Conservation (phyloP, 2,113 vertebrate genomes). For the Nothoprocta perdicaria region DNA sequence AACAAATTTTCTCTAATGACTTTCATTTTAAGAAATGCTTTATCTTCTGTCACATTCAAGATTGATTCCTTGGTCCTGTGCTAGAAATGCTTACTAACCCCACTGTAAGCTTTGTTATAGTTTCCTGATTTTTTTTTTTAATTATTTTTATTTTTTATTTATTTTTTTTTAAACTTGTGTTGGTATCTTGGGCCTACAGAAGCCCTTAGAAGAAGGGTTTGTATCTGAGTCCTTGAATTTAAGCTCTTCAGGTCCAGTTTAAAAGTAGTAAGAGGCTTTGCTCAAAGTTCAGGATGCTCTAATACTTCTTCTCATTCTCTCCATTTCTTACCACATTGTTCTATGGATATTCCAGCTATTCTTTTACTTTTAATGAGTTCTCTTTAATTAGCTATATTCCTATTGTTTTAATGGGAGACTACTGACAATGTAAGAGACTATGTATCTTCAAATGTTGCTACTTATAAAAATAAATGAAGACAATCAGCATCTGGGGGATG, state of each 20-base stretch:
- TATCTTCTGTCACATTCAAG: not conserved
- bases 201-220: not conserved
- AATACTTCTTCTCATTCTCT: too few species aligned
- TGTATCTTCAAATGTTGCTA: not conserved
- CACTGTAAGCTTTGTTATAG: not conserved
- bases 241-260: not conserved
- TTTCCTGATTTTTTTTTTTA: not conserved
- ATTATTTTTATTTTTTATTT: not conserved
- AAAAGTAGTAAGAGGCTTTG: not conserved
- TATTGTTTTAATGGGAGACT: not conserved
- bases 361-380: not conserved
- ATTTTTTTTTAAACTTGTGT: not conserved
- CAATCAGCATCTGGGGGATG: not conserved
- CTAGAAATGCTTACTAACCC: not conserved
- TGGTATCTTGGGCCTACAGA: not conserved
- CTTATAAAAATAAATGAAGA: not conserved
- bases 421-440: not conserved
- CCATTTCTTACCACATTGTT: not conserved
- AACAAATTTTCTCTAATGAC: not conserved
- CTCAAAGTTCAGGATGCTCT: not conserved
- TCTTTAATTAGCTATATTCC: not conserved
- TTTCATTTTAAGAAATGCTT: not conserved
- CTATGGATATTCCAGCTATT: not conserved
- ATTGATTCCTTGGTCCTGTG: not conserved
- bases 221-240: not conserved